Conservation (phyloP, 1,140 invertebrate species). For the Muscidifurax raptorellus region DNA sequence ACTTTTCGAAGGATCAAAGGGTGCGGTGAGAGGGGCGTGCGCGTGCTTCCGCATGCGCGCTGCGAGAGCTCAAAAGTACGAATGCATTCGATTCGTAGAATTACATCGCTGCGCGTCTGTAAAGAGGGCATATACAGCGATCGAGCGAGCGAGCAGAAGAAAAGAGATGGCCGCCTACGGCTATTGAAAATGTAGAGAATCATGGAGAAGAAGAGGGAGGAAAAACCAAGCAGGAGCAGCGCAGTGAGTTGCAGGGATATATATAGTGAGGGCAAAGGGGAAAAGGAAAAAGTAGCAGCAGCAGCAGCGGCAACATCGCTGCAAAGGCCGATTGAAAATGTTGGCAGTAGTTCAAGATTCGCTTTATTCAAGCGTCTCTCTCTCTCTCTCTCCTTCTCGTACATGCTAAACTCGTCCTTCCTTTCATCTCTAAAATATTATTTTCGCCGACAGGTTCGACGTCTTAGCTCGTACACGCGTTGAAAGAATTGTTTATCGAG, state of each 20-base stretch:
- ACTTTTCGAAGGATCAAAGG: slow-evolving; percentile 47
- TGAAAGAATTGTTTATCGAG: no score
- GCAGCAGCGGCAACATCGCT: slow-evolving; percentile 23
- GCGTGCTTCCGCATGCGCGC: not conserved
- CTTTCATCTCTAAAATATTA: slow-evolving; percentile 58
- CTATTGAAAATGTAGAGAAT: not conserved
- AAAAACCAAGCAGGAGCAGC: not conserved
- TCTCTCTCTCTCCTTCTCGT: no score
- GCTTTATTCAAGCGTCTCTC: slow-evolving; percentile 64
- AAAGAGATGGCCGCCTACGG: not conserved
- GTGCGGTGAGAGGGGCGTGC: not conserved
- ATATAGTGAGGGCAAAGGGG: slow-evolving; percentile 30
- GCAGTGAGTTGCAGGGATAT: not conserved
- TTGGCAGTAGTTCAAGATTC: slow-evolving; percentile 68
- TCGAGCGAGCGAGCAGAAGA: not conserved
- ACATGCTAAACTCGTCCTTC: slow-evolving; percentile 61
- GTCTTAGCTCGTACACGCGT: slow-evolving; percentile 12
- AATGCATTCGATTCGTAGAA: slow-evolving; percentile 65
- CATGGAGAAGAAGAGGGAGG: not conserved
- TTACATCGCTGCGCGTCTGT: slow-evolving; percentile 62
- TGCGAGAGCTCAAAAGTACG: slow-evolving; percentile 63
- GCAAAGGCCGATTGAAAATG: slow-evolving; percentile 68
- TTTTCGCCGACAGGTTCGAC: slow-evolving; percentile 58
- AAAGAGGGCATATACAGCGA: slow-evolving; percentile 31
- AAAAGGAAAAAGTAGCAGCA: not conserved